A percentile compares a stretch with the other conserved stretches of the same genome.
These are phyloP conservation scores for Hemicordylus capensis DNA, from an alignment of 2,113 vertebrate genomes.

Conservation along the genomic window DNA sequence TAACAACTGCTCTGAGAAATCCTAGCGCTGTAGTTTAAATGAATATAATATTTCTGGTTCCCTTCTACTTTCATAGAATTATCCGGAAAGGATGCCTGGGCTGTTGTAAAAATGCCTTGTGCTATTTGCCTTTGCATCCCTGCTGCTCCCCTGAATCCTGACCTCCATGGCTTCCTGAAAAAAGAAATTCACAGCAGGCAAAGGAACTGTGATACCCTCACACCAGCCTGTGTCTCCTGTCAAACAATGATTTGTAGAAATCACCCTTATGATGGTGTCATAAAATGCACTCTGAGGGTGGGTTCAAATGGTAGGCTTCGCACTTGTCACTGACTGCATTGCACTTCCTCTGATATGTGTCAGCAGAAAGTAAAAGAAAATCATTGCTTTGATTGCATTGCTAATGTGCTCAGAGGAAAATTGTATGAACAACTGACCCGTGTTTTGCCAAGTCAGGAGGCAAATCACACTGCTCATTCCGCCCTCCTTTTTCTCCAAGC, in stretches of 20 bases:
- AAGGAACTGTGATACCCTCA: background rate
- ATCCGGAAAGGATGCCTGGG: background rate
- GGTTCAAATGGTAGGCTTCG: background rate
- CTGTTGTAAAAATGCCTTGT: background rate
- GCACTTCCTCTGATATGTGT: background rate
- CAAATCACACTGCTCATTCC: background rate
- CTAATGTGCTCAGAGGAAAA: background rate
- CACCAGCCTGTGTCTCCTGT: background rate
- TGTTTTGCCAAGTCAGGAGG: background rate
- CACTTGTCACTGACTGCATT: background rate
- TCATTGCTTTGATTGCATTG: background rate
- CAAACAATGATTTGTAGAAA: background rate
- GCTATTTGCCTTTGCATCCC: background rate
- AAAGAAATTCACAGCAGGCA: background rate
- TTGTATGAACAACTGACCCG: background rate
- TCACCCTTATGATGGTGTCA: background rate
- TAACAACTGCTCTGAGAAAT: background rate
- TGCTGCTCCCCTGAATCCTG: background rate
- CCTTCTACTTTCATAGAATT: background rate
- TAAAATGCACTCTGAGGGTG: background rate
- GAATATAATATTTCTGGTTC: too few relatives aligned
- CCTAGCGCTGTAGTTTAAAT: background rate
- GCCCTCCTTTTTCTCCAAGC: background rate
- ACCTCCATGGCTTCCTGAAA: background rate
- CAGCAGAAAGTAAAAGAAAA: background rate